Evolutionary conservation across 2,888 invertebrate species (phyloP).

Genomic region (Philonicus albiceps): DNA sequence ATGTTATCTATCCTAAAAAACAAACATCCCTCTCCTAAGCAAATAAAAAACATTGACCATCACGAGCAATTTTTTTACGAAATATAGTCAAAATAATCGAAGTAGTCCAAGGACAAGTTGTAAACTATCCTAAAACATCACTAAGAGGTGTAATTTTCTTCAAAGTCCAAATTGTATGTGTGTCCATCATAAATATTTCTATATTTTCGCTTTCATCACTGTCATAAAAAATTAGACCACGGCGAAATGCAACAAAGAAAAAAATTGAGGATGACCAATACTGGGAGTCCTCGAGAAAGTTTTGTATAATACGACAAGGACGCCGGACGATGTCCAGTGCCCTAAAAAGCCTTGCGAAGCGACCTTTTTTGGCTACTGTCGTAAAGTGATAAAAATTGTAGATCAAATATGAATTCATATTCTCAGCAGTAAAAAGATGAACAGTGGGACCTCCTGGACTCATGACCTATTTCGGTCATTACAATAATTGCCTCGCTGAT

Average conservation of each 20-base stretch:
- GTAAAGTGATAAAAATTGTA: slow-evolving; percentile 14
- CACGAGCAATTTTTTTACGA: not conserved
- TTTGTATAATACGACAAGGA: not conserved
- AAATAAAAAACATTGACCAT: not conserved
- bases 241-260: not conserved
- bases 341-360: not conserved
- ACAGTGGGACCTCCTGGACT: slow-evolving; percentile 11
- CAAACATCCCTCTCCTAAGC: not conserved
- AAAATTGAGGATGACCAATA: not conserved
- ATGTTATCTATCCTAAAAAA: not conserved
- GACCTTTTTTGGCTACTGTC: not conserved
- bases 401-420: slow-evolving; percentile 27
- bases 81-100: not conserved
- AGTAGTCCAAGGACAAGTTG: not conserved
- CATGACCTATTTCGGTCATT: not conserved
- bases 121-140: not conserved
- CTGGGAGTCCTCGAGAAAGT: not conserved
- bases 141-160: not conserved
- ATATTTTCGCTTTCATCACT: not conserved
- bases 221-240: not conserved
- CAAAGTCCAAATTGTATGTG: not conserved
- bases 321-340: not conserved
- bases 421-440: not conserved
- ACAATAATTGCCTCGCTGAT: not conserved
- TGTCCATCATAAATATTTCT: not conserved